These are phyloP conservation scores for Diplosoma virens DNA, from an alignment of 23 tunicate species.

Conservation along the genomic window DNA sequence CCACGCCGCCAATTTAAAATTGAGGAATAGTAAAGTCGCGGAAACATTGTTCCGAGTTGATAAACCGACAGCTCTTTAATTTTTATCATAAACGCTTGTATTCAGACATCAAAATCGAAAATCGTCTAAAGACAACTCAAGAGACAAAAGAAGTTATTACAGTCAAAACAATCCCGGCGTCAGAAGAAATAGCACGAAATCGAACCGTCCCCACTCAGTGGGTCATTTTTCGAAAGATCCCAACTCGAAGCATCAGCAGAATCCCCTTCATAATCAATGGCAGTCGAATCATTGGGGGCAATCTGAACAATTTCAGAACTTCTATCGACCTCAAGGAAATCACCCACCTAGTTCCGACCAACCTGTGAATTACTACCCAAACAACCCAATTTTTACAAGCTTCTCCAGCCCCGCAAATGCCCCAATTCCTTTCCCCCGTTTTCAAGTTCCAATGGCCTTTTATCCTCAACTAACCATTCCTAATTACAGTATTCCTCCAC, in stretches of 20 bases:
- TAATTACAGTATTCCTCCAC: constrained; percentile 29
- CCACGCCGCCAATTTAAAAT: too few relatives aligned
- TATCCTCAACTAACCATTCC: constrained; percentile 11
- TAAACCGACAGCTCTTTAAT: too few relatives aligned
- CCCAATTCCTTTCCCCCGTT: constrained; percentile 6
- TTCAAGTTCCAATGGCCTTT: constrained; percentile 17
- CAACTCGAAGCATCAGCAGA: background rate
- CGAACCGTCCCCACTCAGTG: background rate
- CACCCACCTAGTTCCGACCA: background rate
- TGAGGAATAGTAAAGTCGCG: too few relatives aligned
- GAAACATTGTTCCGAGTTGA: too few relatives aligned
- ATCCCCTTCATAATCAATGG: constrained; percentile 20
- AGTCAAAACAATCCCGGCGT: background rate
- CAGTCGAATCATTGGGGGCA: constrained; percentile 8
- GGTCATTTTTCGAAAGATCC: constrained; percentile 4
- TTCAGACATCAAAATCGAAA: background rate
- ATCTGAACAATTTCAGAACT: background rate
- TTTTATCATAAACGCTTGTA: too few relatives aligned
- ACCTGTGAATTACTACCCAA: background rate
- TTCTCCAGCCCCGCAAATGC: constrained; percentile 5
- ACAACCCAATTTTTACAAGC: background rate
- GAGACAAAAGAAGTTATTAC: constrained; percentile 4
- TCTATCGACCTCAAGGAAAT: constrained; percentile 7
- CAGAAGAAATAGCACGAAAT: constrained; percentile 4
- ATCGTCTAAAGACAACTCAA: background rate